Conservation (phyloP, 1,140 invertebrate genomes). For the Stegodyphus mimosarum region DNA sequence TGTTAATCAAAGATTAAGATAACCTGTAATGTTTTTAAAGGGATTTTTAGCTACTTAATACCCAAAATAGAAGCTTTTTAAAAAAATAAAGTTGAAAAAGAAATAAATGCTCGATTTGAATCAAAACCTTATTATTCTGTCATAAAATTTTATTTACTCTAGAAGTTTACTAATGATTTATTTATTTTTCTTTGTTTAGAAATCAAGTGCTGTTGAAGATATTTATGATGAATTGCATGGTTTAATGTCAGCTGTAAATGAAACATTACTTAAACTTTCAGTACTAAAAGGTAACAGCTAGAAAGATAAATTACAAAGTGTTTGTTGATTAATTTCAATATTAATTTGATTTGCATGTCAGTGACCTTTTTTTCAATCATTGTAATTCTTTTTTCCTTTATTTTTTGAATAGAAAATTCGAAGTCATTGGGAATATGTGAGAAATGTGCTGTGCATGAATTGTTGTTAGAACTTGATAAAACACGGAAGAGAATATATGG, state of each 20-base stretch:
- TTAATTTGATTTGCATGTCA: not conserved
- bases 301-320: not conserved
- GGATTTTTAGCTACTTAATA: too few species aligned
- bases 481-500: not conserved
- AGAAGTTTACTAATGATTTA: too few species aligned
- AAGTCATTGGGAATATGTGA: not conserved
- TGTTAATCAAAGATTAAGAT: too few species aligned
- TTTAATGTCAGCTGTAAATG: not conserved
- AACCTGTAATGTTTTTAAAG: too few species aligned
- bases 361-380: too few species aligned
- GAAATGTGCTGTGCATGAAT: not conserved
- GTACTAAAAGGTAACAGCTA: not conserved
- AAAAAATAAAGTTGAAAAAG: too few species aligned
- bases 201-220: not conserved
- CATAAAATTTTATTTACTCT: too few species aligned
- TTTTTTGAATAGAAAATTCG: not conserved
- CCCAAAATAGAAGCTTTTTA: too few species aligned
- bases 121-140: too few species aligned
- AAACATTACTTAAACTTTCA: not conserved
- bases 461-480: not conserved
- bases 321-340: not conserved
- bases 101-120: too few species aligned
- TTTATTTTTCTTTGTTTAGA: not conserved
- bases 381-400: not conserved
- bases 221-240: not conserved